These are phyloP conservation scores for Criorhina ranunculi DNA, from an alignment of 2,888 invertebrate species.

Conservation along the genomic window DNA sequence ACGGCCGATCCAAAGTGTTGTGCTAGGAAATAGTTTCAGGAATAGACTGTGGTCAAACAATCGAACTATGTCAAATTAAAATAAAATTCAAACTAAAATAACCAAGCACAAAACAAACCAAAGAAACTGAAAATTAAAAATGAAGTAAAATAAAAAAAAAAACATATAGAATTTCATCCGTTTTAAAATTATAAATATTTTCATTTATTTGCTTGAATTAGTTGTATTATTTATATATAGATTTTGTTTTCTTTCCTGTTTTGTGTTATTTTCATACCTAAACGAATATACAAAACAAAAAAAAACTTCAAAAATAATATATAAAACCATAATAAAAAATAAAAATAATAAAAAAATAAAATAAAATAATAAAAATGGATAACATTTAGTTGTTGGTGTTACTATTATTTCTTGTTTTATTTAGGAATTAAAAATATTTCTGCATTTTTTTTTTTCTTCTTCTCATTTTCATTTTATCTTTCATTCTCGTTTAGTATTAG, in stretches of 20 bases:
- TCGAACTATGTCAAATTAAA: no score
- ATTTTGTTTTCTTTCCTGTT: conserved; percentile 61
- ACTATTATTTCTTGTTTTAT: conserved; percentile 51
- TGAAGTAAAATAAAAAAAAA: conserved; percentile 28
- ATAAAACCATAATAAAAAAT: conserved; percentile 66
- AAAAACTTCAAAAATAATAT: conserved; percentile 40
- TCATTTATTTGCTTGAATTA: conserved; percentile 76
- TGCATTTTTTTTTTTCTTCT: conserved; percentile 37
- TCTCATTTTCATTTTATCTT: conserved; percentile 27
- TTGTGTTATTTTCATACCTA: conserved; percentile 66
- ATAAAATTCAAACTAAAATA: background rate
- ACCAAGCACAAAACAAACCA: conserved; percentile 5
- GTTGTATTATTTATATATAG: conserved; percentile 68
- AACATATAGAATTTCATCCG: conserved; percentile 41
- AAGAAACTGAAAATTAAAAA: conserved; percentile 20
- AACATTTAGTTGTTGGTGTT: conserved; percentile 70
- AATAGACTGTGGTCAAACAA: no score
- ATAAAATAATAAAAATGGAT: conserved; percentile 59
- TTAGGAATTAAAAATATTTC: conserved; percentile 71
- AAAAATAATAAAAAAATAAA: conserved; percentile 59
- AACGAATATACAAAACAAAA: conserved; percentile 73
- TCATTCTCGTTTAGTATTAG: conserved; percentile 60
- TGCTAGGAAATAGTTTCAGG: no score
- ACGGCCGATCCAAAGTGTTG: no score
- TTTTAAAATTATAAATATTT: conserved; percentile 75